Percentiles rank a stretch among this genome's conserved stretches.
Conservation (phyloP, 2,113 vertebrate genomes). For the Brienomyrus brachyistius region DNA sequence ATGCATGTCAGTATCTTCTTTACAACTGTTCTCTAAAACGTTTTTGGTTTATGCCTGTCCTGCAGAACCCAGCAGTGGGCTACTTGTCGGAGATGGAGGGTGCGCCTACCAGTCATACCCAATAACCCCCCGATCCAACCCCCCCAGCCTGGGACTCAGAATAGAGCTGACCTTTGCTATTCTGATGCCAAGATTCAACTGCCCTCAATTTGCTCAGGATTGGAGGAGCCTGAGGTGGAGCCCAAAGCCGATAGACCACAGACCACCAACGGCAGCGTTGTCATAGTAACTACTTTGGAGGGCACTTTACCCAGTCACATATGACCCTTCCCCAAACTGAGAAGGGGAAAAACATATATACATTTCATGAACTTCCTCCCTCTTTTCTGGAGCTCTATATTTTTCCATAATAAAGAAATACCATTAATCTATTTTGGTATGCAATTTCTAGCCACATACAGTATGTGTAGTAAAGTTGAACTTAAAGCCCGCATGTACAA, state of each 20-base stretch:
- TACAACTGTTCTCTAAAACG: neutral
- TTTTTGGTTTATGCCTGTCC: neutral
- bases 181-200: neutral
- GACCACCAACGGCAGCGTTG: neutral
- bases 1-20: neutral
- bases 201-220: neutral
- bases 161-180: neutral
- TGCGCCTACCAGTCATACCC: neutral
- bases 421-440: too few species aligned
- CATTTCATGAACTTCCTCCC: neutral
- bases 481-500: neutral
- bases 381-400: neutral
- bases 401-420: neutral
- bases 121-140: neutral
- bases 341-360: neutral
- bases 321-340: neutral
- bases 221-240: neutral
- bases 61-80: neutral
- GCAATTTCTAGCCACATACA: neutral
- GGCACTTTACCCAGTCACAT: neutral
- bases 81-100: neutral
- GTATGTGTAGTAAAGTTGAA: neutral
- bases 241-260: neutral
- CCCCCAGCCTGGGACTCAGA: neutral
- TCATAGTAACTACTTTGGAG: neutral